Conservation (phyloP, 1,140 invertebrate species). For the Rhagoletis zephyria region DNA sequence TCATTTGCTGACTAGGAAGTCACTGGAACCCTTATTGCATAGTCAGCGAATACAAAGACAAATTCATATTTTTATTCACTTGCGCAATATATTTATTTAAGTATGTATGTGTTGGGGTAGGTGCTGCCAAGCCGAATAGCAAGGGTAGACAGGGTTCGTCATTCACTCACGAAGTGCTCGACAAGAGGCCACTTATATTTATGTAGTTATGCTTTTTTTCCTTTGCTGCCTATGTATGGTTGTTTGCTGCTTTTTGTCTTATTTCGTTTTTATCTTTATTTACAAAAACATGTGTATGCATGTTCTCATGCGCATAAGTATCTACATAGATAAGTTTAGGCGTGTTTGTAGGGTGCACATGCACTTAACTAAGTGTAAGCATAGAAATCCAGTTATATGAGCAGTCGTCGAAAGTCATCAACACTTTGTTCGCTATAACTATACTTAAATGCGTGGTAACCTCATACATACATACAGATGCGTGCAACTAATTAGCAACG, state of each 20-base stretch:
- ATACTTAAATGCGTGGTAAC: background rate
- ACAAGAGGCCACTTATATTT: background rate
- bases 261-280: background rate
- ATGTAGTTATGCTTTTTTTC: too few relatives aligned
- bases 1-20: background rate
- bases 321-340: background rate
- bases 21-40: background rate
- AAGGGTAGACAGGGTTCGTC: background rate
- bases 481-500: too few relatives aligned
- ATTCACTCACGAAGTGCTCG: constrained; percentile 24
- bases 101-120: too few relatives aligned
- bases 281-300: background rate
- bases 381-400: background rate
- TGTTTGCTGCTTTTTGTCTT: background rate
- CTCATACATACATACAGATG: background rate
- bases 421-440: background rate
- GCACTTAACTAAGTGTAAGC: background rate
- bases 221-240: background rate
- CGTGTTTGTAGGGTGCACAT: too few relatives aligned
- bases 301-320: background rate
- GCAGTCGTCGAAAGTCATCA: background rate
- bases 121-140: background rate
- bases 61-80: background rate
- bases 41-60: background rate
- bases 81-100: background rate